phyloP scores from a whole-genome alignment of 1,140 invertebrate genomes.

The Thaumetopoea pityocampa region DNA sequence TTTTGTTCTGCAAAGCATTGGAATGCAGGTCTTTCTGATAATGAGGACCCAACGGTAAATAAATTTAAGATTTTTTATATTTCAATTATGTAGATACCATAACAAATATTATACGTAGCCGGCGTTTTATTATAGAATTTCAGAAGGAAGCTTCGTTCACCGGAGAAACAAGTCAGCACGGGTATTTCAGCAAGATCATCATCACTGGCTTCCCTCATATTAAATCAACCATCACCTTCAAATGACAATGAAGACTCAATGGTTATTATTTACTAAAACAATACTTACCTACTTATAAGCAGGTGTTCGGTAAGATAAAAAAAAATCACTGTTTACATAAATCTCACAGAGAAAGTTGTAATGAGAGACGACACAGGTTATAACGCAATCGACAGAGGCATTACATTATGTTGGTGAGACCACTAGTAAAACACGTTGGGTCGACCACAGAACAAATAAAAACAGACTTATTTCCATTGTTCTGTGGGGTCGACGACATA shows the following conservation, averaged over 20 bases:
- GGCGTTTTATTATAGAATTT: constrained; percentile 73
- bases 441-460: too few relatives aligned
- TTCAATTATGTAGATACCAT: neutral
- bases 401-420: too few relatives aligned
- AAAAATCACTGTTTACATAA: too few relatives aligned
- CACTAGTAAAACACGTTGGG: too few relatives aligned
- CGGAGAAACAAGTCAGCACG: constrained; percentile 70
- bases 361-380: too few relatives aligned
- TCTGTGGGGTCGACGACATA: too few relatives aligned
- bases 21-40: constrained; percentile 76
- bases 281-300: neutral
- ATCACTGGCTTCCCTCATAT: constrained; percentile 77
- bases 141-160: constrained; percentile 74
- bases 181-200: constrained; percentile 64
- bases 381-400: too few relatives aligned
- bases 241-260: constrained; percentile 38
- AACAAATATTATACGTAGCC: neutral
- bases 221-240: constrained; percentile 37
- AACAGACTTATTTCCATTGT: too few relatives aligned
- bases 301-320: too few relatives aligned
- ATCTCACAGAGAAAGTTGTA: too few relatives aligned
- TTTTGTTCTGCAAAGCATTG: constrained; percentile 45
- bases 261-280: constrained; percentile 27
- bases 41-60: constrained; percentile 61
- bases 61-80: constrained; percentile 8